phyloP scores from a whole-genome alignment of 2,113 vertebrate genomes.

The Lepus americanus region DNA sequence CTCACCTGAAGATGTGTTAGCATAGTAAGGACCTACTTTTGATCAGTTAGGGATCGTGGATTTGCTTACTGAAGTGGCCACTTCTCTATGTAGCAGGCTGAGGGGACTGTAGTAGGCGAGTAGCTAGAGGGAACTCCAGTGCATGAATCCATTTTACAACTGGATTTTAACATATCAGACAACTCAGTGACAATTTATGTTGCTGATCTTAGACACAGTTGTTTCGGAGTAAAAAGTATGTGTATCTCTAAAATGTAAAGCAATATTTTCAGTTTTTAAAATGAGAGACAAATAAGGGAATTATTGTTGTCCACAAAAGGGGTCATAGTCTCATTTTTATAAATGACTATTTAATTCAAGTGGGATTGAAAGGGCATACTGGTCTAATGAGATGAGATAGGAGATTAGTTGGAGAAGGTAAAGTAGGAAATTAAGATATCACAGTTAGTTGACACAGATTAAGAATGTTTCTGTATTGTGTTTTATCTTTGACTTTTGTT shows the following conservation, averaged over 20 bases:
- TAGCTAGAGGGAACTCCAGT: neutral
- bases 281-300: neutral
- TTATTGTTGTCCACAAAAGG: slow-evolving; percentile 32
- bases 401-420: neutral
- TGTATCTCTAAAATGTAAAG: neutral
- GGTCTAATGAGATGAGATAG: neutral
- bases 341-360: neutral
- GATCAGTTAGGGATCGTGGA: neutral
- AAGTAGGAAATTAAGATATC: neutral
- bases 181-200: neutral
- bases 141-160: neutral
- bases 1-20: neutral
- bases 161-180: neutral
- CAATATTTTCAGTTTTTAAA: neutral
- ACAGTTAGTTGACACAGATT: neutral
- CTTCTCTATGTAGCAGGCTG: neutral
- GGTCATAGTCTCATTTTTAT: slow-evolving; percentile 8
- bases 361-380: neutral
- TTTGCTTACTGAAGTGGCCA: neutral
- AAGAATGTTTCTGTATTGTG: neutral
- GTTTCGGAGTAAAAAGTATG: neutral
- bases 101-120: neutral
- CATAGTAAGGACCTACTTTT: neutral
- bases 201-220: neutral
- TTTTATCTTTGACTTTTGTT: neutral